These are phyloP conservation scores for Drosophila nannoptera DNA, from an alignment of 1,140 invertebrate genomes.

Conservation along the genomic window DNA sequence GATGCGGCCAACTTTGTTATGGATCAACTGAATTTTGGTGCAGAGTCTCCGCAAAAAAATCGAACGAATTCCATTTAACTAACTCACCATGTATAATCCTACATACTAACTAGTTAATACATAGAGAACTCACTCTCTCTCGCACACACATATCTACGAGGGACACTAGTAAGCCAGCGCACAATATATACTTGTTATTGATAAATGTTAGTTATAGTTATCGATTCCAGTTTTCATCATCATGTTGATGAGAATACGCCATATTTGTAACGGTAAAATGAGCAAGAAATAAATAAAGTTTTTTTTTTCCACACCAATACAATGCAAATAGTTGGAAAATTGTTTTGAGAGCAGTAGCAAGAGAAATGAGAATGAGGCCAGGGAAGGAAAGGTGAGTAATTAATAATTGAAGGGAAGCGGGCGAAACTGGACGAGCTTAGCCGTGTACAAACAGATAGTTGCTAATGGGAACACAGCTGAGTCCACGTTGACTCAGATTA, in stretches of 20 bases:
- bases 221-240: conserved; percentile 38
- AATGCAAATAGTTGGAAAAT: not conserved
- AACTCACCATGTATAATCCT: conserved; percentile 50
- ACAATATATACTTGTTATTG: conserved; percentile 24
- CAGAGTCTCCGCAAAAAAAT: conserved; percentile 27
- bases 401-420: too few species aligned
- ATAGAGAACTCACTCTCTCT: conserved; percentile 14
- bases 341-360: too few species aligned
- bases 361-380: too few species aligned
- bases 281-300: conserved; percentile 62
- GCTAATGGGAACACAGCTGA: too few species aligned
- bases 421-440: too few species aligned
- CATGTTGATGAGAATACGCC: conserved; percentile 50
- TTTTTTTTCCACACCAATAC: conserved; percentile 59
- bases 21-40: conserved; percentile 48
- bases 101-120: conserved; percentile 24
- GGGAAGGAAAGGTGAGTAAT: too few species aligned
- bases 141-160: conserved; percentile 8
- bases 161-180: conserved; percentile 23
- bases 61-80: conserved; percentile 46
- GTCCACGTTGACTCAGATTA: too few species aligned
- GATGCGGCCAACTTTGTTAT: conserved; percentile 67
- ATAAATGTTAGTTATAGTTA: conserved; percentile 55
- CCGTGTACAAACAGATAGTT: too few species aligned
- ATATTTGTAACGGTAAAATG: conserved; percentile 71